Base-by-base conservation (phyloP, 53 echinoderm and acorn worm species). In the Luidia sarsii region DNA sequence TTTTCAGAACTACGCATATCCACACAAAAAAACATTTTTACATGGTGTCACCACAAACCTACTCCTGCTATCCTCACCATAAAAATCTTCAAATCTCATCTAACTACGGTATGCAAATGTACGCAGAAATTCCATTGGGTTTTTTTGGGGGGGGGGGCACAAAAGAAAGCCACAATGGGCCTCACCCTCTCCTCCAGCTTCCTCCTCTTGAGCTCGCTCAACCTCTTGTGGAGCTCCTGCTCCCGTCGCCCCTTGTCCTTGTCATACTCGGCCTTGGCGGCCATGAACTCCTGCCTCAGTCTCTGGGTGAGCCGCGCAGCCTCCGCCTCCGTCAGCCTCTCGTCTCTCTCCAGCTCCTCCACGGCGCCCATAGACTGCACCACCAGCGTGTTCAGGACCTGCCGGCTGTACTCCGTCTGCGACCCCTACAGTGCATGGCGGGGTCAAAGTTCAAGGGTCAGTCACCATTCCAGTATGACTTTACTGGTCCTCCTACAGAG, bases 141-240 rank as follows among this genome's bases (percentile, higher is more conserved):
- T 49, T n/a, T 25, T 25, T 64, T 35, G 21, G 3, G 9, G 2
- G 25, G 25, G 55, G 55, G n/a, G n/a, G n/a, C n/a, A n/a, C n/a
- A n/a, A n/a, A n/a, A n/a, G n/a, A n/a, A n/a, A n/a, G n/a, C n/a
- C n/a, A n/a, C n/a, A n/a, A n/a, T n/a, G 6, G 41, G 6, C 7
- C 87, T 10, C 75, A 99, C 99, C 87, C 85, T 99, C 34, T 89
- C 89, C 30, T 73, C 85, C 15, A 99, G 66, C 57, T 79, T 80
- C 35, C 81, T 88, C 57, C 86, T 99, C 91, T 99, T 99, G 39
- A 85, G 20, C 20, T 91, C 88, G 45, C 91, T 94, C 84, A 99
- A 52, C 63, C 75, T 86, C 85, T 87, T 94, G 67, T 99, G 99
- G 18, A 99, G 53, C 3, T 16, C 70, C 23, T 91, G 89, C 49